Evolutionary conservation across 2,113 vertebrate species (phyloP).

Genomic region (Prochilodus magdalenae): DNA sequence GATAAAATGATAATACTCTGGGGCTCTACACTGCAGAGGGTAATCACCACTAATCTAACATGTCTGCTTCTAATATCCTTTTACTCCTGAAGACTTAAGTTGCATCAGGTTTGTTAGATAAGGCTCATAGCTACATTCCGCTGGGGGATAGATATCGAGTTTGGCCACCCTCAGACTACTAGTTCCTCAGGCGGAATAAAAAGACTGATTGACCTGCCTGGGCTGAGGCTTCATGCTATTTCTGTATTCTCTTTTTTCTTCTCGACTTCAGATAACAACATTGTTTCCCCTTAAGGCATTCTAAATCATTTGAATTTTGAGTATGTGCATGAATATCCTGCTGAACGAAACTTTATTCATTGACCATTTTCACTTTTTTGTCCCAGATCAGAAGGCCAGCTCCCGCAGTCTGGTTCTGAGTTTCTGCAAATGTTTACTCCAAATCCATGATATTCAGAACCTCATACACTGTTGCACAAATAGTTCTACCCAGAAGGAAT

Average conservation of each 20-base stretch:
- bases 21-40: not conserved
- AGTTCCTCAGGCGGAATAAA: not conserved
- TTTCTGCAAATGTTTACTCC: not conserved
- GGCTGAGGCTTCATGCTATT: not conserved
- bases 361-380: not conserved
- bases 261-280: not conserved
- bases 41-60: not conserved
- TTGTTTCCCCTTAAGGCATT: not conserved
- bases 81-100: not conserved
- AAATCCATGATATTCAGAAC: not conserved
- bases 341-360: not conserved
- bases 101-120: not conserved
- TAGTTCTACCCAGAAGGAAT: too few relatives aligned
- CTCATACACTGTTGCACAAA: too few relatives aligned
- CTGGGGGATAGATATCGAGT: not conserved
- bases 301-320: not conserved
- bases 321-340: not conserved
- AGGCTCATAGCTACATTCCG: not conserved
- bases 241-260: not conserved
- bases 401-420: not conserved
- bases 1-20: not conserved
- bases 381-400: not conserved
- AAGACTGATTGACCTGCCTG: not conserved
- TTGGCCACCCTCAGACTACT: not conserved
- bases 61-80: not conserved